phyloP scores from a whole-genome alignment of 2,797 vertebrate genomes.

The Euphonia xanthogaster region DNA sequence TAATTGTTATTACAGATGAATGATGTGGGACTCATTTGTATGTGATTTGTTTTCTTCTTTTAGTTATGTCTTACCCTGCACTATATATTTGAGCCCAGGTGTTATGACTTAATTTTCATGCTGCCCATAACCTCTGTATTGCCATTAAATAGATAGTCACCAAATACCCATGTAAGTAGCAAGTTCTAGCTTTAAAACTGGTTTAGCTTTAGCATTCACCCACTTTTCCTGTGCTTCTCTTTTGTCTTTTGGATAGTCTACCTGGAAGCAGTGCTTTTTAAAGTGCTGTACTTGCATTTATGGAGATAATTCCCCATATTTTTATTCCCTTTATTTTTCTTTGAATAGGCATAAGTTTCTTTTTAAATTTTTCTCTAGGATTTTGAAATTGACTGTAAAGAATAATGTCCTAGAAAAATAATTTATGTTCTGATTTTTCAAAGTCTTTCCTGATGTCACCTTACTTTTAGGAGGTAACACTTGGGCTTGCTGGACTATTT shows the following conservation, averaged over 20 bases:
- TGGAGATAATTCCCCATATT: fast-evolving
- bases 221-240: neutral
- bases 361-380: neutral
- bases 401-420: neutral
- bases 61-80: neutral
- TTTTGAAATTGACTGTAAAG: neutral
- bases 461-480: neutral
- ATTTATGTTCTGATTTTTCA: neutral
- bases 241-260: neutral
- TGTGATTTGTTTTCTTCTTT: slow-evolving; percentile 47
- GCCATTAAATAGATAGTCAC: neutral
- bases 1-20: slow-evolving; percentile 69
- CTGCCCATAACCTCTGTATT: neutral
- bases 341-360: neutral
- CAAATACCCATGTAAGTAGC: neutral
- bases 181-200: neutral
- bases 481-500: neutral
- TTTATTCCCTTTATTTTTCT: neutral
- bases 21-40: slow-evolving; percentile 61
- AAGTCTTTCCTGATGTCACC: neutral
- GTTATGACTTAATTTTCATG: slow-evolving; percentile 25
- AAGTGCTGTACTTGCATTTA: neutral
- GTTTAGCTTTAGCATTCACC: neutral
- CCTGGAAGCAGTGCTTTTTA: neutral
- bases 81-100: slow-evolving; percentile 21